Base-by-base conservation (phyloP, 2,888 invertebrate genomes). In the Serripes groenlandicus region DNA sequence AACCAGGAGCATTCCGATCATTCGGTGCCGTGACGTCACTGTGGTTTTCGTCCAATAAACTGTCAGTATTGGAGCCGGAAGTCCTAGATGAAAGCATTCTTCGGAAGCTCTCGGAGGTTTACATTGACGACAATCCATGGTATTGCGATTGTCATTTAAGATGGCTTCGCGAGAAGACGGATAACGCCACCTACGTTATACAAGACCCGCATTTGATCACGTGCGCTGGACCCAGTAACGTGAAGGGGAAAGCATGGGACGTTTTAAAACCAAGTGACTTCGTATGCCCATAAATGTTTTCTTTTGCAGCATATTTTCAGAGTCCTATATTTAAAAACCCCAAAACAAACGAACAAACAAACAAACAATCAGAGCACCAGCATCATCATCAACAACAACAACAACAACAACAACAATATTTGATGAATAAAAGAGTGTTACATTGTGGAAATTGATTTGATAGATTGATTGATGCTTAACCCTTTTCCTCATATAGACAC, bases 121-220 rank as follows among this genome's bases (percentile, higher is more conserved):
- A 78, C 60, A 75, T 89, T 5, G 86, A 89, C 58, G 75, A 56
- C 35, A 89, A 89, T 72, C 89, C 89, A 0, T 89, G 87, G 87
- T 74, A 75, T 58, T 89, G 89, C 72, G 87, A 89, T 56, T 89
- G 89, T 52, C 86, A 88, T 60, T 62, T 89, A 49, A 70, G 86
- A 11, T 89, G 87, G 89, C 72, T 88, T 4, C 52, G 87, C 49
- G 83, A 87, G 72, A 82, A 81, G 52, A 72, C 83, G 28, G 79
- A 81, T 54, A 76, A 83, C 49, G 82, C 86, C 9, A 32, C 79
- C 11, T 85, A 81, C n/a, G 71, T 81, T 1, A 84, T 89, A 23
- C 81, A 83, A 42, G 86, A 86, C 56, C 86, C 87, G 15, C 83
- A 83, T 58, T 56, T 89, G 21, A 85, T 85, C 11, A 78, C 69